Conservation (phyloP, 2,888 invertebrate species). For the Syritta pipiens region DNA sequence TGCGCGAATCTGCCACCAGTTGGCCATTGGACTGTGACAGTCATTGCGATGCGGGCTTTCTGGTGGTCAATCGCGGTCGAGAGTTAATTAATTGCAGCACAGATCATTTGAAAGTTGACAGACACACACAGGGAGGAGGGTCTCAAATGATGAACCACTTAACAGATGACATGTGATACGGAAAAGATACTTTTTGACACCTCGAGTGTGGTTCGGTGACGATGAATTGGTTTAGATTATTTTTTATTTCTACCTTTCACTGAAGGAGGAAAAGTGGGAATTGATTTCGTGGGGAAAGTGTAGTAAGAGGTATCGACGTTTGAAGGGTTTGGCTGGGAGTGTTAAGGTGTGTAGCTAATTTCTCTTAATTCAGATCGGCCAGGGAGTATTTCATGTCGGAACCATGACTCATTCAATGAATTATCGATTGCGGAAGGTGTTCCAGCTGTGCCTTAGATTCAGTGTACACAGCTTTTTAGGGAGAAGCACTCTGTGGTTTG, state of each 20-base stretch:
- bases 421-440: too few relatives aligned
- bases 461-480: too few relatives aligned
- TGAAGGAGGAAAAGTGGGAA: constrained; percentile 5
- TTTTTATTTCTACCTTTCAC: constrained; percentile 13
- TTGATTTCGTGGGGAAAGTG: constrained; percentile 7
- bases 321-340: constrained; percentile 7
- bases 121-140: background rate
- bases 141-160: too few relatives aligned
- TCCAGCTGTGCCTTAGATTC: too few relatives aligned
- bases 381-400: too few relatives aligned
- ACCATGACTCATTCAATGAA: too few relatives aligned
- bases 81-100: constrained; percentile 11
- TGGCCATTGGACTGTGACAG: background rate
- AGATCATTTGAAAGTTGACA: constrained; percentile 18
- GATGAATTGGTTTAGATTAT: constrained; percentile 2
- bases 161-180: constrained; percentile 16
- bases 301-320: background rate
- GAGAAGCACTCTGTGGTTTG: too few relatives aligned
- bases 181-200: constrained; percentile 21
- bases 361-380: background rate
- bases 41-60: constrained; percentile 12
- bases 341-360: constrained; percentile 18
- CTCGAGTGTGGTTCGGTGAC: background rate
- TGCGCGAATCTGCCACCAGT: background rate
- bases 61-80: background rate